phyloP scores from a whole-genome alignment of 2,113 vertebrate species.

The Notechis scutatus region DNA sequence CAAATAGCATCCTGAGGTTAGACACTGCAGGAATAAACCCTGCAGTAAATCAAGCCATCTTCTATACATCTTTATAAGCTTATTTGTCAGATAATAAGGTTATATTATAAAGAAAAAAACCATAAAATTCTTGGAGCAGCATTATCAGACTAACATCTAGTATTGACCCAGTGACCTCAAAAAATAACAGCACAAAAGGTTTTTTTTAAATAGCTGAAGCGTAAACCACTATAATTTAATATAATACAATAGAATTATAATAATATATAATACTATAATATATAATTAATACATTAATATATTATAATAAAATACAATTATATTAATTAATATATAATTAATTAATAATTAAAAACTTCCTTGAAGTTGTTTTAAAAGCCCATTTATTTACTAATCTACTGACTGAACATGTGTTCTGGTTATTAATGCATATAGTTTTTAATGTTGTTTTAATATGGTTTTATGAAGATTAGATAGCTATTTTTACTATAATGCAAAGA shows the following conservation, averaged over 20 bases:
- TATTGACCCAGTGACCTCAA: not conserved
- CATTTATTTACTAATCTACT: not conserved
- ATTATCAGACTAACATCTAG: not conserved
- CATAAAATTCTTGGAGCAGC: not conserved
- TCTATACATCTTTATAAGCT: not conserved
- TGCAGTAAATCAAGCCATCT: not conserved
- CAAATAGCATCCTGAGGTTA: not conserved
- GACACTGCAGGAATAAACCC: not conserved
- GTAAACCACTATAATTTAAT: not conserved
- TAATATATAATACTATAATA: not conserved
- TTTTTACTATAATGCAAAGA: not conserved
- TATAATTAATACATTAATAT: not conserved
- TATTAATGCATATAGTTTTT: not conserved
- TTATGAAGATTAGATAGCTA: not conserved
- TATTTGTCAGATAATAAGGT: not conserved
- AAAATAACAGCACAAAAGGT: not conserved
- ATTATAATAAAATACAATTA: not conserved
- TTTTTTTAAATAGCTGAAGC: not conserved
- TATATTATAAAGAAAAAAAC: not conserved
- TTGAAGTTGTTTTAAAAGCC: not conserved
- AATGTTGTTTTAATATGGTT: no score
- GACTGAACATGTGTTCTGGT: not conserved
- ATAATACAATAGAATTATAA: not conserved
- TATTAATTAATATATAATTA: not conserved
- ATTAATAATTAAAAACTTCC: not conserved